Evolutionary conservation across 2,113 vertebrate species (phyloP).

Genomic region (Sula dactylatra): DNA sequence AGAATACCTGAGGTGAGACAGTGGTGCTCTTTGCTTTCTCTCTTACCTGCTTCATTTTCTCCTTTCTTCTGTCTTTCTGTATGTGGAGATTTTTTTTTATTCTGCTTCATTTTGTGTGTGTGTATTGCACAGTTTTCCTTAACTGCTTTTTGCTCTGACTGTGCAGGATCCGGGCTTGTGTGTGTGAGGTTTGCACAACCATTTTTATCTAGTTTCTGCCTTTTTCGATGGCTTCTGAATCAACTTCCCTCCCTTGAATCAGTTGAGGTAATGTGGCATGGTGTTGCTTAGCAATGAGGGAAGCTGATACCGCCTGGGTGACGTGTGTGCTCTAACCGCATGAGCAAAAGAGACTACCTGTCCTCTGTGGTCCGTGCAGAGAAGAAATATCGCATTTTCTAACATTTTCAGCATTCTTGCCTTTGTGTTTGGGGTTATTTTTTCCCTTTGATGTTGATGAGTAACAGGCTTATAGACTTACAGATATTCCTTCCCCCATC

Average conservation of each 20-base stretch:
- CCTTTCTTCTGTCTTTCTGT: not conserved
- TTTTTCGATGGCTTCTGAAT: not conserved
- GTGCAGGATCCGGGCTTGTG: not conserved
- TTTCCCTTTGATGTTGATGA: not conserved
- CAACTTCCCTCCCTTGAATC: slow-evolving; percentile 35
- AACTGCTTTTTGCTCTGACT: slow-evolving; percentile 6
- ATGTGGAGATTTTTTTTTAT: not conserved
- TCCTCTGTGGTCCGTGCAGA: not conserved
- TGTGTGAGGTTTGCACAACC: not conserved
- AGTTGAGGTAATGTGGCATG: slow-evolving; percentile 14
- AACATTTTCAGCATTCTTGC: not conserved
- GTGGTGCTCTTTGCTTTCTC: not conserved
- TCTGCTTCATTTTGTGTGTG: not conserved
- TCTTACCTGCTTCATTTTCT: not conserved
- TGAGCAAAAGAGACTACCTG: not conserved
- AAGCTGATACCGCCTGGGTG: not conserved
- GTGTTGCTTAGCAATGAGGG: slow-evolving; percentile 60
- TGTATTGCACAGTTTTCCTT: not conserved
- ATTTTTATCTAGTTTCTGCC: slow-evolving; percentile 26
- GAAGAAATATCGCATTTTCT: not conserved
- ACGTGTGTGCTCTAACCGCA: not conserved
- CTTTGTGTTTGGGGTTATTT: not conserved
- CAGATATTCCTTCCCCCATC: not conserved
- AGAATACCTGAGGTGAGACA: not conserved
- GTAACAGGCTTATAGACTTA: not conserved